Evolutionary conservation across 2,888 invertebrate species (phyloP).

Genomic region (Dilophus febrilis): DNA sequence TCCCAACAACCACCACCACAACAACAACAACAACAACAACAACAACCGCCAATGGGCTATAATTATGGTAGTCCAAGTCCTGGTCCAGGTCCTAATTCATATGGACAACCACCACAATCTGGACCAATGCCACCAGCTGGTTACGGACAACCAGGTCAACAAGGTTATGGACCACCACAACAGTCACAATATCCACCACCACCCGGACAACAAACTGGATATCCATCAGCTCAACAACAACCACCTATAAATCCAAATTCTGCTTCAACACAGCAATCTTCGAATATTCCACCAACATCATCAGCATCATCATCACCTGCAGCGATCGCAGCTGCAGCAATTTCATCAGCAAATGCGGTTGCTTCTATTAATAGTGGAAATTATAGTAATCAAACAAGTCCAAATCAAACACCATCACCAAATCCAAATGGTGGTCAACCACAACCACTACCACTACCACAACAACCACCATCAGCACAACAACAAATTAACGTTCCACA

Average conservation of each 20-base stretch:
- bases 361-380: conserved; percentile 10
- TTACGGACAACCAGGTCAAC: conserved; percentile 14
- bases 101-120: conserved; percentile 15
- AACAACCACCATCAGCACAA: conserved; percentile 18
- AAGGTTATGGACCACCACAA: conserved; percentile 22
- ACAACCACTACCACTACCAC: conserved; percentile 2
- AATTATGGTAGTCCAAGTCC: conserved; percentile 31
- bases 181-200: conserved; percentile 28
- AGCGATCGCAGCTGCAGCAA: not conserved
- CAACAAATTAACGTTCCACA: no score
- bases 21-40: no score
- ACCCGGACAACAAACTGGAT: conserved; percentile 23
- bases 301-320: not conserved
- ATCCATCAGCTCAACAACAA: conserved; percentile 7
- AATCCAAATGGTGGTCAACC: conserved; percentile 13
- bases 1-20: no score
- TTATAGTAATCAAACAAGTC: conserved; percentile 34
- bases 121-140: conserved; percentile 29
- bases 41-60: conserved; percentile 32
- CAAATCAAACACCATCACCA: conserved; percentile 27
- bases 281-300: conserved; percentile 7
- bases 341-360: conserved; percentile 23
- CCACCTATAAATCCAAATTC: conserved; percentile 6
- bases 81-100: conserved; percentile 24
- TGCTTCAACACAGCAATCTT: conserved; percentile 14